phyloP scores from a whole-genome alignment of 2,888 invertebrate genomes.

The Prosapia bicincta region DNA sequence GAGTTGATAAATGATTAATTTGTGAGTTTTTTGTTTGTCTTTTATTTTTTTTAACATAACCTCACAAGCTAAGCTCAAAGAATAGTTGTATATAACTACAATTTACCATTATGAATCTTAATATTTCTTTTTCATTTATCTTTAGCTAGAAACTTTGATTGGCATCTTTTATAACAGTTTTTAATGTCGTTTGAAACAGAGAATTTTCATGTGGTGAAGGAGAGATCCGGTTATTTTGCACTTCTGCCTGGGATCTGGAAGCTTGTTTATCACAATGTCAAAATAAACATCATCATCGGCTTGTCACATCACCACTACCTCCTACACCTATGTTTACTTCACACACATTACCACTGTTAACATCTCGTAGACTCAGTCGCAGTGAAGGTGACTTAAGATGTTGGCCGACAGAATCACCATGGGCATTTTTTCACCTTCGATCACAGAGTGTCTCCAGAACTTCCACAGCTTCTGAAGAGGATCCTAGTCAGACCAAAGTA shows the following conservation, averaged over 20 bases:
- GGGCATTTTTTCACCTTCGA: constrained; percentile 11
- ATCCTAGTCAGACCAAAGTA: background rate
- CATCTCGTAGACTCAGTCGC: constrained; percentile 48
- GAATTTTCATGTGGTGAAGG: constrained; percentile 53
- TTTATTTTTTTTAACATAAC: no score
- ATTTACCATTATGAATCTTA: no score
- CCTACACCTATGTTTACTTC: constrained; percentile 20
- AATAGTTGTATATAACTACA: no score
- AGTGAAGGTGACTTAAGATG: constrained; percentile 51
- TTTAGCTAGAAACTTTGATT: no score
- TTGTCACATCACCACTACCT: constrained; percentile 35
- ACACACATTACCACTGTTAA: constrained; percentile 28
- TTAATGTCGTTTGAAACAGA: constrained; percentile 43
- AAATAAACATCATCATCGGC: constrained; percentile 29
- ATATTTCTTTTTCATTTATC: no score
- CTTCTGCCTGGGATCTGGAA: constrained; percentile 48
- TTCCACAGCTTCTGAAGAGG: constrained; percentile 12
- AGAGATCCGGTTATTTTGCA: constrained; percentile 51
- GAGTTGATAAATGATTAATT: no score
- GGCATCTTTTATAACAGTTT: no score
- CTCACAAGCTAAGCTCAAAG: no score
- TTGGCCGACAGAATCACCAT: constrained; percentile 17
- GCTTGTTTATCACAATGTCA: constrained; percentile 44
- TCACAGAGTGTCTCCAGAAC: constrained; percentile 14
- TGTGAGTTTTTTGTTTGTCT: no score